Base-by-base conservation (phyloP, 2,888 invertebrate species). In the Drosophila testacea region DNA sequence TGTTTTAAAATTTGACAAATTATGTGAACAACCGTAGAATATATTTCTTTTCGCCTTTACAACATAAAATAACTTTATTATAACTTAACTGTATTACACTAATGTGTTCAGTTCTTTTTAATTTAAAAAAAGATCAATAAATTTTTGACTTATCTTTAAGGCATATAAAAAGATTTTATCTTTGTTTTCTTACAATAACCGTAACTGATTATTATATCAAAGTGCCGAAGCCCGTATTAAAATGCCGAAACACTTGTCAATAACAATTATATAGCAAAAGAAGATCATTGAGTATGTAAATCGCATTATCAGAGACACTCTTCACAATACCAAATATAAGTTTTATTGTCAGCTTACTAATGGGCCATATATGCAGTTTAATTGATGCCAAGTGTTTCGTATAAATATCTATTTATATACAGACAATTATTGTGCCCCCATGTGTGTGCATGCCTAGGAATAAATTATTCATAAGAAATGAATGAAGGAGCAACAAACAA, bases 321-420 rank as follows among this genome's bases (percentile, higher is more conserved):
- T 13, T 65, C 34, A 44, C 51, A 41, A 36, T 22, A 51, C 28
- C 38, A 54, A 62, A 65, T 46, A 28, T 6, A 65, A 13, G n/a
- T 57, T 47, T 47, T 38, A 69, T 62, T 68, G 64, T n/a, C 42
- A 11, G 27, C 59, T 65, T 48, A 63, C 64, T 63, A 57, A 42
- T 61, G 39, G 77, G 64, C 54, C 39, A 36, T 16, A 52, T 44
- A 68, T 73, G 54, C 73, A 56, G 13, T 57, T 69, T 52, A 88
- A 83, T 88, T 83, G 86, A 68, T 55, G 66, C 32, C 69, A 80
- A 75, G 66, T 55, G 73, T 59, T 80, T 60, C 52, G 59, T 68
- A 9, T 44, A 30, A 46, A 27, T 56, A 48, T 64, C 60, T 73
- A 72, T 77, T 63, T 78, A 61, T 69, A 71, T 44, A 44, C n/a